A percentile compares a stretch with the other conserved stretches of the same genome.
Evolutionary conservation across 2,113 vertebrate genomes (phyloP).

Genomic region (Ondatra zibethicus): DNA sequence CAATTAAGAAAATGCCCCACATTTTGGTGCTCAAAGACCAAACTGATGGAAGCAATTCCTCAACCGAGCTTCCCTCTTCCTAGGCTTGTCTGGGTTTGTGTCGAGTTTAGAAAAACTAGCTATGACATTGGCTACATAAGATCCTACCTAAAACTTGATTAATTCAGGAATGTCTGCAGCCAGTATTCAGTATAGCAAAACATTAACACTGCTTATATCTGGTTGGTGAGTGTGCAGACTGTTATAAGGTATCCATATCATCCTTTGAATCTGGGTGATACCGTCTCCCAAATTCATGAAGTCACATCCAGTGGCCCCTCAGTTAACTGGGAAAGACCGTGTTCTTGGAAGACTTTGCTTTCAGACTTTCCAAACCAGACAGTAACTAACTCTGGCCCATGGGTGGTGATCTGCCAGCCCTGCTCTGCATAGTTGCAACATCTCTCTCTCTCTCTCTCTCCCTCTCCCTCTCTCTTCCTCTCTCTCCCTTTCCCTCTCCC

Average conservation of each 20-base stretch:
- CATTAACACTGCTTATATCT: neutral
- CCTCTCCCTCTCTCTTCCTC: neutral
- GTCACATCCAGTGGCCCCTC: no score
- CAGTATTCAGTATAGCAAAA: neutral
- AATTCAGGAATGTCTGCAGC: neutral
- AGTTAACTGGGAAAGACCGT: neutral
- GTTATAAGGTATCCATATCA: no score
- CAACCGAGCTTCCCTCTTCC: neutral
- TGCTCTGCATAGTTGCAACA: neutral
- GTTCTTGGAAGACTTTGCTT: neutral
- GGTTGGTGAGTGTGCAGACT: fast-evolving
- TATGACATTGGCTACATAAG: neutral
- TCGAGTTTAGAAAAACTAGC: neutral
- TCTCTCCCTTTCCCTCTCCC: no score
- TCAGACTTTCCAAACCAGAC: neutral
- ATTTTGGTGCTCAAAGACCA: neutral
- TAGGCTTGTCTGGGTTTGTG: neutral
- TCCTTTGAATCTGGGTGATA: neutral
- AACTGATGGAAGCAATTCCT: neutral
- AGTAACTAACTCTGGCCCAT: neutral
- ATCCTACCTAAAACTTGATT: neutral
- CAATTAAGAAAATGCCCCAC: neutral
- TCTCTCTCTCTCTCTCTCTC: neutral
- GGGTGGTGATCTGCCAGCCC: no score
- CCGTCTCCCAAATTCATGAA: neutral